Base-by-base conservation (phyloP, 2,797 vertebrate genomes). In the Myripristis murdjan region DNA sequence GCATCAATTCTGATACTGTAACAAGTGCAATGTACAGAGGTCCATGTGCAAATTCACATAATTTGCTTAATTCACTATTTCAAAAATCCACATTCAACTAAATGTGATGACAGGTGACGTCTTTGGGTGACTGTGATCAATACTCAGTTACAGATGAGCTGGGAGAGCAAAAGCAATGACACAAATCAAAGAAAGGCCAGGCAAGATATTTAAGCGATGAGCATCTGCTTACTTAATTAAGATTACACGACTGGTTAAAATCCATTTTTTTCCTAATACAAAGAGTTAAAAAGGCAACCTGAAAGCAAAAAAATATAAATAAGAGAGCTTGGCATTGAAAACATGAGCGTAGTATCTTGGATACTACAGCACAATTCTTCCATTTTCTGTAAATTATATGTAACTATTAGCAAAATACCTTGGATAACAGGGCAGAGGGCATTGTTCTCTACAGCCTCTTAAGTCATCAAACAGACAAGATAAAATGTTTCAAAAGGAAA, bases 231-330 rank as follows among this genome's bases (percentile, higher is more conserved):
- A 68, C 1, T 63, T 73, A 31, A 41, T 43, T 49, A 31, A 33
- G 28, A 54, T 51, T 55, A 55, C 37, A 47, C 14, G 58, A 70
- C 63, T 60, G 44, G 39, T 53, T 46, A 44, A 70, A 61, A 70
- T 28, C 0, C 1, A 0, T 11, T 49, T 47, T 77, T 60, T 47
- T 24, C 58, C 51, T 48, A 68, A 62, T 44, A 71, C 41, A 48
- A 61, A 56, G 24, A 75, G 22, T 86, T 81, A 52, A 85, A 91
- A 93, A 93, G 90, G 88, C 90, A 90, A 92, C 79, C 28, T 83
- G 87, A 89, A 91, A 84, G 79, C 82, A 89, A 85, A 86, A 92
- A 90, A n/a, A 88, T n/a, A 91, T 90, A 92, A 92, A 92, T 90
- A 91, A 35, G 62, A 79, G 37, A 77, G 79, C 75, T 78, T 87